phyloP scores from a whole-genome alignment of 2,797 vertebrate genomes.

The Ptychadena robeensis region DNA sequence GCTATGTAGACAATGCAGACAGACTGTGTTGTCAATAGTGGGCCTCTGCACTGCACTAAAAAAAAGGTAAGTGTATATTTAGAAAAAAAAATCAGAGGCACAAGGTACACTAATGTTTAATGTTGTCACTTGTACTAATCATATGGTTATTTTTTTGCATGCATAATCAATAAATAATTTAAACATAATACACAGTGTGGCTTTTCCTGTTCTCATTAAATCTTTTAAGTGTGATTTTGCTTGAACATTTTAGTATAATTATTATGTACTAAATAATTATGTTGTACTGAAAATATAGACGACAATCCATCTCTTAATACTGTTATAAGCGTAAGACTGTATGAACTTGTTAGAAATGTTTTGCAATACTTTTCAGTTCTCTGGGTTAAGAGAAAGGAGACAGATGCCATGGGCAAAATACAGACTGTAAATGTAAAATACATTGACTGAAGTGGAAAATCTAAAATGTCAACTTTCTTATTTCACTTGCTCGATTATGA shows the following conservation, averaged over 20 bases:
- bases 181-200: background rate
- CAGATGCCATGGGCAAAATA: conserved; percentile 63
- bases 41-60: no score
- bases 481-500: conserved; percentile 58
- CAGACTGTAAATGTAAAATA: conserved; percentile 65
- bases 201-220: background rate
- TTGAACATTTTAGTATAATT: background rate
- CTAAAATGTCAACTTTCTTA: conserved; percentile 68
- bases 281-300: background rate
- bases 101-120: no score
- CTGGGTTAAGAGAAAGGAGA: conserved; percentile 63
- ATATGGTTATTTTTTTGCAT: background rate
- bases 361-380: conserved; percentile 56
- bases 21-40: no score
- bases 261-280: background rate
- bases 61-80: no score
- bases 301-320: conserved; percentile 21
- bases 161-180: background rate
- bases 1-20: no score
- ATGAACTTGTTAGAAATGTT: conserved; percentile 29
- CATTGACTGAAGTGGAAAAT: conserved; percentile 67
- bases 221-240: background rate
- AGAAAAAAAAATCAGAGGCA: no score
- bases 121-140: background rate
- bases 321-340: conserved; percentile 13